These are phyloP conservation scores for Montipora capitata DNA, from an alignment of 92 coral and sea anemone species.

Conservation along the genomic window DNA sequence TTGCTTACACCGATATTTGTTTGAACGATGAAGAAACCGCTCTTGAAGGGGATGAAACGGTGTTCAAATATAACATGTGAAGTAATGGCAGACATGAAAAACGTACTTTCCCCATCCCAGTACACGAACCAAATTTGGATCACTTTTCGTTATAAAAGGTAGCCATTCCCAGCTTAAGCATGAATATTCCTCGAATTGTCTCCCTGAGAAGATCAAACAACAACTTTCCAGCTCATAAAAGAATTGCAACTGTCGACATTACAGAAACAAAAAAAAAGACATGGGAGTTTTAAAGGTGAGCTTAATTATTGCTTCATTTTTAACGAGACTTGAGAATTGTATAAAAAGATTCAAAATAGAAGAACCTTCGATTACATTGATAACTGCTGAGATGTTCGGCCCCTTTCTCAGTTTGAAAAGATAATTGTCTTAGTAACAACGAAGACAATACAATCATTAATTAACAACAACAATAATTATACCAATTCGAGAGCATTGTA, in stretches of 20 bases:
- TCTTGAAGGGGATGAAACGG: conserved; percentile 2
- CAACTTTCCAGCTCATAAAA: not conserved
- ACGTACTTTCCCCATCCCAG: not conserved
- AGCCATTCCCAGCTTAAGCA: not conserved
- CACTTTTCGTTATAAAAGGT: not conserved
- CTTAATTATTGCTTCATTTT: not conserved
- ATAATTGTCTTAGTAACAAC: too few species aligned
- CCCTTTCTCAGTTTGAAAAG: too few species aligned
- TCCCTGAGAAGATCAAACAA: conserved; percentile 7
- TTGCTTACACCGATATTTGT: not conserved
- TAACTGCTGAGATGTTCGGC: too few species aligned
- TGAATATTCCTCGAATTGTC: not conserved
- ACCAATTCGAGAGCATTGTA: too few species aligned
- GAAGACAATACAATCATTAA: too few species aligned
- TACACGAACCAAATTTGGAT: conserved; percentile 6
- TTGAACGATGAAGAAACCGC: not conserved
- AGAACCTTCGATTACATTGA: too few species aligned
- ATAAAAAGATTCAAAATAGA: too few species aligned
- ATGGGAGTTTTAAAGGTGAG: conserved; percentile 21
- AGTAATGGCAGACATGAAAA: not conserved
- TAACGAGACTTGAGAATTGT: too few species aligned
- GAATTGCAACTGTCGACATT: not conserved
- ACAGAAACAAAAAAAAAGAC: not conserved
- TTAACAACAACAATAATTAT: too few species aligned
- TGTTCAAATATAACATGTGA: not conserved